A percentile compares a stretch with the other conserved stretches of the same genome.
These are phyloP conservation scores for Agriopis marginaria DNA, from an alignment of 2,888 invertebrate species.

Conservation along the genomic window DNA sequence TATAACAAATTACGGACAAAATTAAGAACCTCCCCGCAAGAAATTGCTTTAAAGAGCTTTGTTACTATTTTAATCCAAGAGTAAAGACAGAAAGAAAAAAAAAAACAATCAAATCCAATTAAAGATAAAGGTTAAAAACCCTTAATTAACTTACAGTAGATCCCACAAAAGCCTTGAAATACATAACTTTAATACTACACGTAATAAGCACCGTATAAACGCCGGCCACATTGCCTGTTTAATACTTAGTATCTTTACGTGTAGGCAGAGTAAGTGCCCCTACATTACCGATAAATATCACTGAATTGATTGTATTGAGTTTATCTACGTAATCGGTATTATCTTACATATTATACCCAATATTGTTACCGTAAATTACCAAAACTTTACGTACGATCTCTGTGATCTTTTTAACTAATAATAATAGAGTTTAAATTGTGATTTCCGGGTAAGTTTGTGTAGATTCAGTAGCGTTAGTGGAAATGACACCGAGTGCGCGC, in stretches of 20 bases:
- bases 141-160: neutral
- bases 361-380: constrained; percentile 54
- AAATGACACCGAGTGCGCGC: constrained; percentile 42
- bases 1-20: no score
- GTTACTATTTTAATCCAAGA: no score
- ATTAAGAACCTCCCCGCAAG: no score
- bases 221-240: constrained; percentile 21
- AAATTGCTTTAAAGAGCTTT: no score
- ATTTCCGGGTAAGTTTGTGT: constrained; percentile 7
- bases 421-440: constrained; percentile 25
- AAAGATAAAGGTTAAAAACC: neutral
- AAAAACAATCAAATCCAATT: neutral
- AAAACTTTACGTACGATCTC: constrained; percentile 14
- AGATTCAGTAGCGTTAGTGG: constrained; percentile 42
- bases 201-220: constrained; percentile 18
- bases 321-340: constrained; percentile 60
- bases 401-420: constrained; percentile 6
- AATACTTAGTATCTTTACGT: constrained; percentile 26
- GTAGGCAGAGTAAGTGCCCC: constrained; percentile 25
- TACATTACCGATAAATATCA: constrained; percentile 42
- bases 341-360: constrained; percentile 61
- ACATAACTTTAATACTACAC: constrained; percentile 9
- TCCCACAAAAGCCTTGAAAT: constrained; percentile 10
- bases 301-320: constrained; percentile 60
- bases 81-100: no score